A percentile compares a stretch with the other conserved stretches of the same genome.
phyloP scores from a whole-genome alignment of 2,113 vertebrate species.

The Tragelaphus imberbis region DNA sequence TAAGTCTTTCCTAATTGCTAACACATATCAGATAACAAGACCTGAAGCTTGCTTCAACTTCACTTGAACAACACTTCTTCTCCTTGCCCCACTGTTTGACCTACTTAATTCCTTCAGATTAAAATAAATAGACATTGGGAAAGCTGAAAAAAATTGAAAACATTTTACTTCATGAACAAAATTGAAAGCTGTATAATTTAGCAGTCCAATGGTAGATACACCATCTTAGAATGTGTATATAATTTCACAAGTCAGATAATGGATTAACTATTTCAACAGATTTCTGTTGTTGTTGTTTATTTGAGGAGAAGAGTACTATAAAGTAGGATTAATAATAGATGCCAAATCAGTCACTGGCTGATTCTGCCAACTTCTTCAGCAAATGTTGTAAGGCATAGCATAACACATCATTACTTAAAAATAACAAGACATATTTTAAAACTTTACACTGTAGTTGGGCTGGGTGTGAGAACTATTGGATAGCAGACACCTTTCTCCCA shows the following conservation, averaged over 20 bases:
- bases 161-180: not conserved
- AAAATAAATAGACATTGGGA: not conserved
- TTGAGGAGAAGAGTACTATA: not conserved
- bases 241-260: not conserved
- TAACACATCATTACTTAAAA: not conserved
- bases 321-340: not conserved
- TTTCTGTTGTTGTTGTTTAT: not conserved
- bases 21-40: not conserved
- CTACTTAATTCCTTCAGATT: not conserved
- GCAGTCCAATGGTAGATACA: not conserved
- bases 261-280: not conserved
- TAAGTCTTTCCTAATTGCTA: constrained; percentile 43
- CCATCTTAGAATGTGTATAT: not conserved
- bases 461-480: not conserved
- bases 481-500: not conserved
- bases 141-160: not conserved
- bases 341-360: not conserved
- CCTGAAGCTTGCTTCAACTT: not conserved
- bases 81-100: not conserved
- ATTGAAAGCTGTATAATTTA: not conserved
- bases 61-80: not conserved
- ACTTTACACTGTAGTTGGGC: not conserved
- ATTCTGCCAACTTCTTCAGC: not conserved
- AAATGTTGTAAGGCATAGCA: not conserved
- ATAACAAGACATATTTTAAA: not conserved